These are phyloP conservation scores for Elmis aenea DNA, from an alignment of 2,888 invertebrate species.

Conservation along the genomic window DNA sequence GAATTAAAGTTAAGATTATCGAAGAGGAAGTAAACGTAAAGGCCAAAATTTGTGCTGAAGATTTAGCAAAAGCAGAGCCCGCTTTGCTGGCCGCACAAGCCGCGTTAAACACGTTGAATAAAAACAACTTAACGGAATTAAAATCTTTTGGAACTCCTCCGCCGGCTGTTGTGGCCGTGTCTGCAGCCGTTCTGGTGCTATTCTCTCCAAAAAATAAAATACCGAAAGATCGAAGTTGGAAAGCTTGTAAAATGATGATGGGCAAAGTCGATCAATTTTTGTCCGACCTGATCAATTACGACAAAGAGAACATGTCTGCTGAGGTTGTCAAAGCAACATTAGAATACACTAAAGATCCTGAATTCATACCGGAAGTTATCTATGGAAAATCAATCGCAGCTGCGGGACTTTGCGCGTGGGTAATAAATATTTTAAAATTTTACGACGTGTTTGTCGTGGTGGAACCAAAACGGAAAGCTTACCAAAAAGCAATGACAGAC, in stretches of 20 bases:
- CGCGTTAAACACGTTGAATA: slow-evolving; percentile 87
- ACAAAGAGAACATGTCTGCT: slow-evolving; percentile 89
- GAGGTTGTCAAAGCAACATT: slow-evolving; percentile 76
- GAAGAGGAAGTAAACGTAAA: slow-evolving; percentile 83
- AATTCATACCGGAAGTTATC: slow-evolving; percentile 82
- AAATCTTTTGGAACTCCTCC: slow-evolving; percentile 93
- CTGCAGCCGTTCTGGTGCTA: slow-evolving; percentile 83
- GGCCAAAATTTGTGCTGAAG: slow-evolving; percentile 80
- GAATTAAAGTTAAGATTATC: slow-evolving; percentile 83
- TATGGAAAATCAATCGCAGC: slow-evolving; percentile 84
- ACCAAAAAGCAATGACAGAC: slow-evolving; percentile 80
- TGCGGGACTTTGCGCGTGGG: slow-evolving; percentile 91
- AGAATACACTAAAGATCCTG: slow-evolving; percentile 62
- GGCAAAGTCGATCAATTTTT: slow-evolving; percentile 84
- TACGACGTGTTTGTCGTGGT: slow-evolving; percentile 88
- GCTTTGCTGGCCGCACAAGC: slow-evolving; percentile 84
- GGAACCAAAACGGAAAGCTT: slow-evolving; percentile 83
- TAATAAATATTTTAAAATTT: slow-evolving; percentile 84
- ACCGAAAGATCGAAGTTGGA: slow-evolving; percentile 91
- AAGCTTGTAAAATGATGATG: slow-evolving; percentile 86
- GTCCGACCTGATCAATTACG: slow-evolving; percentile 75
- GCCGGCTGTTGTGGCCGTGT: slow-evolving; percentile 80
- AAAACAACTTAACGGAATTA: slow-evolving; percentile 88
- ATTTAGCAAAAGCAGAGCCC: slow-evolving; percentile 87
- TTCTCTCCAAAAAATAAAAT: slow-evolving; percentile 74